Percentiles rank a stretch among this genome's conserved stretches.
Evolutionary conservation across 2,888 invertebrate species (phyloP).

Genomic region (Bugula neritina): DNA sequence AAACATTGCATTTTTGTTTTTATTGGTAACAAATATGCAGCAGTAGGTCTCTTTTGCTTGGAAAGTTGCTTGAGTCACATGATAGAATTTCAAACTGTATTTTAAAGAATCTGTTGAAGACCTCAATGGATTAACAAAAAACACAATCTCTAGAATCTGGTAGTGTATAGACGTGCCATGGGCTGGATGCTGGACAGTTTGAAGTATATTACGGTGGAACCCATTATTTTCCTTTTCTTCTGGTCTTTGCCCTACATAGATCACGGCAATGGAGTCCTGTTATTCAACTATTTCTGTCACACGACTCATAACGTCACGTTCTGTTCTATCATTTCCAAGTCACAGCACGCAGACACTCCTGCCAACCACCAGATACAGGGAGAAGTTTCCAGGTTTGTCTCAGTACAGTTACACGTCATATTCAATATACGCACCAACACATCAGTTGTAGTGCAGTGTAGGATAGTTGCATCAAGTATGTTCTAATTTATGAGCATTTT

Average conservation of each 20-base stretch:
- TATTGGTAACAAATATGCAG: too few species aligned
- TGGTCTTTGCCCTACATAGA: conserved; percentile 16
- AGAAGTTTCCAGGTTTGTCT: conserved; percentile 14
- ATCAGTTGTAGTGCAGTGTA: not conserved
- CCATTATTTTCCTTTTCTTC: conserved; percentile 14
- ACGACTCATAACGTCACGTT: not conserved
- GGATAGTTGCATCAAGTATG: too few species aligned
- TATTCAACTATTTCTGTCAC: conserved; percentile 18
- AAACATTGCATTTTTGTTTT: too few species aligned
- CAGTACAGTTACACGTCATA: too few species aligned
- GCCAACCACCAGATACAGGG: conserved; percentile 12
- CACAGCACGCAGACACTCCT: not conserved
- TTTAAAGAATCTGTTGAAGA: too few species aligned
- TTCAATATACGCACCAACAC: not conserved
- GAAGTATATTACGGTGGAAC: conserved; percentile 12
- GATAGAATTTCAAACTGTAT: too few species aligned
- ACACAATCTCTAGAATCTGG: too few species aligned
- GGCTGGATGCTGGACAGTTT: conserved; percentile 10
- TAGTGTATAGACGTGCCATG: too few species aligned
- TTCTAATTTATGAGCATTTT: too few species aligned
- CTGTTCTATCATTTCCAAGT: not conserved
- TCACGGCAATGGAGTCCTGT: conserved; percentile 22
- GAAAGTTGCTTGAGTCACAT: too few species aligned
- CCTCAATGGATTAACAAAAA: too few species aligned
- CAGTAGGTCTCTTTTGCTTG: too few species aligned